Conservation (phyloP, 2,113 vertebrate species). For the Calidris pugnax region DNA sequence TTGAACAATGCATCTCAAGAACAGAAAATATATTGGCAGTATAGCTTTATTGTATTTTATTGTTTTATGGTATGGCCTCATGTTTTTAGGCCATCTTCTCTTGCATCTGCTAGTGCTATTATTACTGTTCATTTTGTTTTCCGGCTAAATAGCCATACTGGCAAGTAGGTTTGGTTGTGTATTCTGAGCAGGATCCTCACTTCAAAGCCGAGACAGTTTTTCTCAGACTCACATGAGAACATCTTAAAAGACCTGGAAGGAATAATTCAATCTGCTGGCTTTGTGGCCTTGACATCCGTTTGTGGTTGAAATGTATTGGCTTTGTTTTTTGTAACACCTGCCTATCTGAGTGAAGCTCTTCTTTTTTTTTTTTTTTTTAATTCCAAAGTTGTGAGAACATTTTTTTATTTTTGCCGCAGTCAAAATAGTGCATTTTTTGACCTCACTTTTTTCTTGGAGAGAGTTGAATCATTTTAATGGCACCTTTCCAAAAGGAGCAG, state of each 20-base stretch:
- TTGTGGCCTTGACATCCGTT: not conserved
- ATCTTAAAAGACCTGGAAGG: not conserved
- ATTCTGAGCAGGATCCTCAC: not conserved
- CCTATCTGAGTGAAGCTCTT: not conserved
- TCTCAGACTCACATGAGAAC: not conserved
- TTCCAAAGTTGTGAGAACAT: not conserved
- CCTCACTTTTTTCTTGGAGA: not conserved
- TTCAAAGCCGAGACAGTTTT: not conserved
- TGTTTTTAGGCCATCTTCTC: not conserved
- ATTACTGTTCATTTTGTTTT: not conserved
- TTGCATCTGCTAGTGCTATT: not conserved
- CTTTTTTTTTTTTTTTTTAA: not conserved
- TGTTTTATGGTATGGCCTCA: not conserved
- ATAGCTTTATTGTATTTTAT: not conserved
- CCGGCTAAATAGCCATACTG: not conserved
- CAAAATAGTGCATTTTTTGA: not conserved
- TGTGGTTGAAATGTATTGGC: not conserved
- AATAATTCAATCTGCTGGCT: not conserved
- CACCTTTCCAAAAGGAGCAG: not conserved
- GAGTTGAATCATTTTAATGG: not conserved
- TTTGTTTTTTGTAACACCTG: not conserved
- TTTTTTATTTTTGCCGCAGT: fast-evolving
- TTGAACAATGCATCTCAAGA: not conserved
- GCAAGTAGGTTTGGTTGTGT: not conserved
- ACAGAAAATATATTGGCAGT: not conserved